These are phyloP conservation scores for Catagonus wagneri DNA, from an alignment of 2,113 vertebrate genomes.

Conservation along the genomic window DNA sequence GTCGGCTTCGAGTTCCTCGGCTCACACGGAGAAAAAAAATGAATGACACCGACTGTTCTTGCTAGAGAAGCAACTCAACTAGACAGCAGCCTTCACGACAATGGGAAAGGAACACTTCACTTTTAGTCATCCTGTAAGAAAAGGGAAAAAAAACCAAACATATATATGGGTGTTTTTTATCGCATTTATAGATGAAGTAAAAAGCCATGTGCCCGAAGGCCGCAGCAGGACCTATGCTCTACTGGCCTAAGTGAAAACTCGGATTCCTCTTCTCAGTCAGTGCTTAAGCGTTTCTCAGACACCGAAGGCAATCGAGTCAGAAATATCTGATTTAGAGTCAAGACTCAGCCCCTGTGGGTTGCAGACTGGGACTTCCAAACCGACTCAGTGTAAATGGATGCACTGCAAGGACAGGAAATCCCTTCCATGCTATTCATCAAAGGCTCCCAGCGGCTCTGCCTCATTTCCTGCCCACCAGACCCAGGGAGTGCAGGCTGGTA, in stretches of 20 bases:
- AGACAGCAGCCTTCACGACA: conserved; percentile 55
- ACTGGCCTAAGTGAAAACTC: neutral
- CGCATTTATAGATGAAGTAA: neutral
- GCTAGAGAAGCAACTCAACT: conserved; percentile 63
- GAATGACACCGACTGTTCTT: conserved; percentile 63
- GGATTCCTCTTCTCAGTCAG: neutral
- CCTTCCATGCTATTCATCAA: neutral
- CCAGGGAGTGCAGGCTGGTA: neutral
- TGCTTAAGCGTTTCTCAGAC: neutral
- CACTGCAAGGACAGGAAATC: neutral
- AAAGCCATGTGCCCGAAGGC: neutral
- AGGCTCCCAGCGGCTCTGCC: neutral
- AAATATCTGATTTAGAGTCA: conserved; percentile 62
- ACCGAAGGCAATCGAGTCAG: neutral
- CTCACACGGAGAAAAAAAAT: conserved; percentile 60
- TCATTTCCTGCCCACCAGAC: conserved; percentile 64
- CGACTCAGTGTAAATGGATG: neutral
- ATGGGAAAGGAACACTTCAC: neutral
- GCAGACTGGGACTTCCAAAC: conserved; percentile 34
- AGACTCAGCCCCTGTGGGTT: conserved; percentile 53
- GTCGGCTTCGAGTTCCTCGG: conserved; percentile 36
- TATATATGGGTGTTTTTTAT: neutral
- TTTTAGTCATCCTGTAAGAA: conserved; percentile 1
- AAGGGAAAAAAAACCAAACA: neutral
- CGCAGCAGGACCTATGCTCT: neutral